A percentile compares a stretch with the other conserved stretches of the same genome.
Evolutionary conservation across 1,140 invertebrate genomes (phyloP).

Genomic region (Papilio polytes): DNA sequence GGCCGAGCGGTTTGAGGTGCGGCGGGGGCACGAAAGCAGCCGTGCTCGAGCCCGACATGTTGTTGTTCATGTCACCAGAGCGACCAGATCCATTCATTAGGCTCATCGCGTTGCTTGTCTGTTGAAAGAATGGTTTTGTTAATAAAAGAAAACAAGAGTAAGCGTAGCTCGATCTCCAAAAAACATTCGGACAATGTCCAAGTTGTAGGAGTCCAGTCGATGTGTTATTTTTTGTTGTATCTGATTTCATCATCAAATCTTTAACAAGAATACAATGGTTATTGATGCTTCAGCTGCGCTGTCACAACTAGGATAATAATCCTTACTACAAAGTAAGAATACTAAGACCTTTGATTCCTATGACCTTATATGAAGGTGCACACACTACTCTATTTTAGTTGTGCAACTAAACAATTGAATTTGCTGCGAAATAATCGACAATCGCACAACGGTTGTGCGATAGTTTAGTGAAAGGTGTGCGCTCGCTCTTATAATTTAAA

Average conservation of each 20-base stretch:
- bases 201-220: not conserved
- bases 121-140: conserved; percentile 45
- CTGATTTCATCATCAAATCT: not conserved
- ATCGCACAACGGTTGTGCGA: too few species aligned
- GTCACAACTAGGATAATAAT: not conserved
- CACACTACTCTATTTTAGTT: too few species aligned
- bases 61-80: conserved; percentile 82
- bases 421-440: too few species aligned
- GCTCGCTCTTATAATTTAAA: too few species aligned
- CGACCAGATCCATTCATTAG: conserved; percentile 81
- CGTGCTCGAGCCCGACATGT: conserved; percentile 80
- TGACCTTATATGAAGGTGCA: too few species aligned
- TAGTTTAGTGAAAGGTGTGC: too few species aligned
- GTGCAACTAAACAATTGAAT: too few species aligned
- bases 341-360: too few species aligned
- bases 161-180: not conserved
- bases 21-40: conserved; percentile 69
- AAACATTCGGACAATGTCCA: not conserved
- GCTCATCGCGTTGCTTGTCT: conserved; percentile 76
- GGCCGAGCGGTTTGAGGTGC: conserved; percentile 80
- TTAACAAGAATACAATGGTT: too few species aligned
- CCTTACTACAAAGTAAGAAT: too few species aligned
- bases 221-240: too few species aligned
- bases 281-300: too few species aligned
- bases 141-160: not conserved